phyloP scores from a whole-genome alignment of 2,797 vertebrate species.

The Triplophysa bombifrons region DNA sequence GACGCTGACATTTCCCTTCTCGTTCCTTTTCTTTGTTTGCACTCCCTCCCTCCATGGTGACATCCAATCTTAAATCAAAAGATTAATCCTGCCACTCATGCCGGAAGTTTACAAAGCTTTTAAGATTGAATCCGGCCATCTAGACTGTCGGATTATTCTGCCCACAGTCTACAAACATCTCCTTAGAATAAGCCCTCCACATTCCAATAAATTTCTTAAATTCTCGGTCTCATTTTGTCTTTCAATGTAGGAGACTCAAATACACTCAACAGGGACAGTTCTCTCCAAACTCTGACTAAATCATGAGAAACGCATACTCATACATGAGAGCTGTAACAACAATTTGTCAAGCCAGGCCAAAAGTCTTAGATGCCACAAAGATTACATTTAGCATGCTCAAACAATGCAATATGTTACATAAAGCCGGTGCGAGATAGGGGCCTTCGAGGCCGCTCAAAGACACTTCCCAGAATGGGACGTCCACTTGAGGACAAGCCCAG shows the following conservation, averaged over 20 bases:
- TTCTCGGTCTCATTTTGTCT: not conserved
- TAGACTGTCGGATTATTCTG: constrained; percentile 69
- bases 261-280: not conserved
- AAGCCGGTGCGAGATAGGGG: not conserved
- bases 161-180: constrained; percentile 30
- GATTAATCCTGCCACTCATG: constrained; percentile 73
- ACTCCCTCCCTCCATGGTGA: constrained; percentile 52
- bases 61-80: constrained; percentile 67
- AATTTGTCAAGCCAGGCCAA: too few relatives aligned
- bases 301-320: not conserved
- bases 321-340: not conserved
- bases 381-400: not conserved
- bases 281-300: not conserved
- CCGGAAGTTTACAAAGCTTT: constrained; percentile 70
- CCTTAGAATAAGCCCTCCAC: constrained; percentile 10
- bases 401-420: constrained; percentile 7
- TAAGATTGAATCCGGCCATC: constrained; percentile 66
- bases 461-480: not conserved
- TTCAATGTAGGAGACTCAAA: not conserved
- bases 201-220: not conserved
- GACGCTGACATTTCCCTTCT: not conserved
- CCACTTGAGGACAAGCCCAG: constrained; percentile 20
- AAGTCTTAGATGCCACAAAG: not conserved
- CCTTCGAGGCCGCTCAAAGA: not conserved
- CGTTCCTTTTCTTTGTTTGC: constrained; percentile 6